Evolutionary conservation across 1,140 invertebrate genomes (phyloP), one percentile per base, ranked within the genome.

Genomic region (Ostrea edulis): DNA sequence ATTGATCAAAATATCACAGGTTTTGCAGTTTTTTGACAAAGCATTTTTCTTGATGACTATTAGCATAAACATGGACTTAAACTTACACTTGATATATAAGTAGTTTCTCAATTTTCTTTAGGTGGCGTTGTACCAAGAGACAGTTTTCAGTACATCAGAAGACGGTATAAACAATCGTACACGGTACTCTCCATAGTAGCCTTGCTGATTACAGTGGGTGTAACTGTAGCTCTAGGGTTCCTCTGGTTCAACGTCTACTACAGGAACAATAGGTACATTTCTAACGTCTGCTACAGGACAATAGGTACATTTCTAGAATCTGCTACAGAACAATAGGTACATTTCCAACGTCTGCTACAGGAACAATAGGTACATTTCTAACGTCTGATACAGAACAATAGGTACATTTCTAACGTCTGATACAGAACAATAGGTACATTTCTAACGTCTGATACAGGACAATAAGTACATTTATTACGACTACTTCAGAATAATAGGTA

Each of bases 371-470:
- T 89, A 87, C 35, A 53, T 84, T 20, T 44, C 35, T 44, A 89
- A 89, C 51, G 29, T 85, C 12, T 29, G 62, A n/a, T 89, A 82
- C 83, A 87, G 86, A 85, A 89, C 20, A 89, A 89, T 68, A 87
- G 71, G 88, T 89, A 87, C 35, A 53, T 84, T 20, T 44, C 35
- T 44, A 89, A 89, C 51, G 29, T 85, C 12, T 29, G 62, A n/a
- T 89, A 82, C 83, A 87, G 86, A 85, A 89, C 20, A 89, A 89
- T 68, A 87, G 71, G 88, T 89, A 87, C 35, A 53, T 84, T 20
- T 44, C 35, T 44, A 89, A 89, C 51, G 29, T 85, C 12, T 29
- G 62, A n/a, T 89, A 82, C 83, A 87, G 86, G 62, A 85, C 20
- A 89, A 89, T 68, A 87, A 55, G 88, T 89, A 87, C 35, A 53